These are phyloP conservation scores for Brachyistius frenatus DNA, from an alignment of 2,113 vertebrate species.

Conservation along the genomic window DNA sequence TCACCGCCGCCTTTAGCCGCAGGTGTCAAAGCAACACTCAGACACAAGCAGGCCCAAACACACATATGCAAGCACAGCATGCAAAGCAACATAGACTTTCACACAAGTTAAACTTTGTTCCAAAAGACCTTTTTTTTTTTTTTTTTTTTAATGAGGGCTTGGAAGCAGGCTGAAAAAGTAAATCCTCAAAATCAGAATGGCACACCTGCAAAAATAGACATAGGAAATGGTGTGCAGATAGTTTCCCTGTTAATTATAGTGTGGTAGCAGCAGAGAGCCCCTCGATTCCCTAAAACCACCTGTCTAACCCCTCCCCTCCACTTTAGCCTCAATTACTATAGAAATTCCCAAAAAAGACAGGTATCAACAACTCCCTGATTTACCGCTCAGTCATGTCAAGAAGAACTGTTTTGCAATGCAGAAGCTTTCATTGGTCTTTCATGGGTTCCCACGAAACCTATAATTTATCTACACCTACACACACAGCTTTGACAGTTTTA, in stretches of 20 bases:
- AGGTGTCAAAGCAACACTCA: slow-evolving; percentile 66
- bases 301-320: slow-evolving; percentile 78
- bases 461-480: not conserved
- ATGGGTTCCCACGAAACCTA: slow-evolving; percentile 28
- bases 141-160: slow-evolving; percentile 38
- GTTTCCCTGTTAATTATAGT: slow-evolving; percentile 86
- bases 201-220: slow-evolving; percentile 87
- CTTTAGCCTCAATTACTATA: slow-evolving; percentile 74
- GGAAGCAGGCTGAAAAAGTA: slow-evolving; percentile 55
- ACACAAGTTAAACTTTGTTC: slow-evolving; percentile 28
- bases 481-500: not conserved
- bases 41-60: slow-evolving; percentile 59
- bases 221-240: slow-evolving; percentile 80
- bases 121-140: slow-evolving; percentile 28
- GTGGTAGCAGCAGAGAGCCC: slow-evolving; percentile 61
- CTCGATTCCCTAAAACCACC: slow-evolving; percentile 77
- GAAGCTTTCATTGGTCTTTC: slow-evolving; percentile 30
- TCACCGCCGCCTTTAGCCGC: slow-evolving; percentile 53
- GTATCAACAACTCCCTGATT: slow-evolving; percentile 82
- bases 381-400: slow-evolving; percentile 65
- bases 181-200: slow-evolving; percentile 71
- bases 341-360: slow-evolving; percentile 79
- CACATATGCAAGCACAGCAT: slow-evolving; percentile 29
- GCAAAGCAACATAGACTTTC: slow-evolving; percentile 53
- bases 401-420: slow-evolving; percentile 64